phyloP scores from a whole-genome alignment of 2,113 vertebrate species.

The Cyanoliseus patagonus region DNA sequence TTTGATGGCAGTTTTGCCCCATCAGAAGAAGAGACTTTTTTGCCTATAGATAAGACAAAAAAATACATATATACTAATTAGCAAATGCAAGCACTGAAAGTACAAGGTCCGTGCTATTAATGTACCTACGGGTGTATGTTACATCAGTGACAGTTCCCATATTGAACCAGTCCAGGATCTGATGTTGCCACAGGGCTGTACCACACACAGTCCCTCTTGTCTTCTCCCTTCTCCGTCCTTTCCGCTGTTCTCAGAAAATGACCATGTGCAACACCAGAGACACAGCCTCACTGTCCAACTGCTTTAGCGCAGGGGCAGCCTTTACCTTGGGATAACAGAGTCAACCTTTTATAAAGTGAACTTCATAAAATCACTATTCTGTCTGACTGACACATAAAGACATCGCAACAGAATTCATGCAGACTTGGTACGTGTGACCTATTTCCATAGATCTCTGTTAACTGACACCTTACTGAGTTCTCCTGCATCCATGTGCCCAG shows the following conservation, averaged over 20 bases:
- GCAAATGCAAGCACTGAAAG: background rate
- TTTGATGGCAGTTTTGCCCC: background rate
- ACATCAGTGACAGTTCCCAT: background rate
- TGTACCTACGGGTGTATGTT: background rate
- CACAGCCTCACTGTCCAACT: background rate
- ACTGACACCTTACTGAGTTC: background rate
- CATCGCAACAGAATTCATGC: background rate
- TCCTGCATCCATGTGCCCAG: background rate
- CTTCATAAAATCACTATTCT: background rate
- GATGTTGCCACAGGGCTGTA: fast-evolving
- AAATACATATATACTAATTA: background rate
- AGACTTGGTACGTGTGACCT: background rate
- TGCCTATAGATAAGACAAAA: background rate
- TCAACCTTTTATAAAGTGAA: background rate
- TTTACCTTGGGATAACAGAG: background rate
- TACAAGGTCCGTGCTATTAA: background rate
- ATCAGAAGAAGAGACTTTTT: background rate
- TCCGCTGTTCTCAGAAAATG: background rate
- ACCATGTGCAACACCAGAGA: background rate
- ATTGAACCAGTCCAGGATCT: background rate
- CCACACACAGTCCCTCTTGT: too few species aligned
- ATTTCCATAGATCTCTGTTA: background rate
- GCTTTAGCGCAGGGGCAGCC: background rate
- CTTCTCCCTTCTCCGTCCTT: background rate
- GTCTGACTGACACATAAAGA: background rate